Percentiles rank a stretch among this genome's conserved stretches.
phyloP scores from a whole-genome alignment of 2,113 vertebrate genomes.

The Sebastes fasciatus region DNA sequence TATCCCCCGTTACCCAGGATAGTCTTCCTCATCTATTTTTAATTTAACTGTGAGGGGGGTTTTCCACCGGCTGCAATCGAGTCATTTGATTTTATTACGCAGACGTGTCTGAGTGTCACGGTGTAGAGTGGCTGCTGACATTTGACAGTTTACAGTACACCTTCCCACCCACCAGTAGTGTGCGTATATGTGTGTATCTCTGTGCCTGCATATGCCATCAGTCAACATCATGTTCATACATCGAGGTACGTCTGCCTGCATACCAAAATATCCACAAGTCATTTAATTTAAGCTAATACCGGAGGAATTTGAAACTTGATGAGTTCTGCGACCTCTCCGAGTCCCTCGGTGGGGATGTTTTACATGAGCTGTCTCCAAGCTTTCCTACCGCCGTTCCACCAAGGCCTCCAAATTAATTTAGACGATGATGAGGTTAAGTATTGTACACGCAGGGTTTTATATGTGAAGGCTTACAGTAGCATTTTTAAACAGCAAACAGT shows the following conservation, averaged over 20 bases:
- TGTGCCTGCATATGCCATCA: slow-evolving; percentile 42
- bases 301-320: slow-evolving; percentile 64
- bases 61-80: slow-evolving; percentile 32
- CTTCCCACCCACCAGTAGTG: not conserved
- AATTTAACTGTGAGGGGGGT: slow-evolving; percentile 35
- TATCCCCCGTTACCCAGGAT: not conserved
- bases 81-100: slow-evolving; percentile 50
- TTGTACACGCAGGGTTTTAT: slow-evolving; percentile 30
- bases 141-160: slow-evolving; percentile 34
- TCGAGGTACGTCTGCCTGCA: not conserved
- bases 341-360: slow-evolving; percentile 57
- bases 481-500: not conserved
- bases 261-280: slow-evolving; percentile 57
- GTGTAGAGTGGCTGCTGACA: slow-evolving; percentile 56
- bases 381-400: slow-evolving; percentile 31
- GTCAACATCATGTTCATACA: slow-evolving; percentile 26
- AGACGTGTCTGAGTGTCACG: slow-evolving; percentile 38
- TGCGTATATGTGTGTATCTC: slow-evolving; percentile 4
- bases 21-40: slow-evolving; percentile 56
- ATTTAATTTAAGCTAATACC: slow-evolving; percentile 62
- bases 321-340: slow-evolving; percentile 38
- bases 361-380: slow-evolving; percentile 46
- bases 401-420: slow-evolving; percentile 49
- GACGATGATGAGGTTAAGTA: slow-evolving; percentile 49
- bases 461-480: not conserved